phyloP scores from a whole-genome alignment of 2,888 invertebrate species.

The Acanthosepion lycidas region DNA sequence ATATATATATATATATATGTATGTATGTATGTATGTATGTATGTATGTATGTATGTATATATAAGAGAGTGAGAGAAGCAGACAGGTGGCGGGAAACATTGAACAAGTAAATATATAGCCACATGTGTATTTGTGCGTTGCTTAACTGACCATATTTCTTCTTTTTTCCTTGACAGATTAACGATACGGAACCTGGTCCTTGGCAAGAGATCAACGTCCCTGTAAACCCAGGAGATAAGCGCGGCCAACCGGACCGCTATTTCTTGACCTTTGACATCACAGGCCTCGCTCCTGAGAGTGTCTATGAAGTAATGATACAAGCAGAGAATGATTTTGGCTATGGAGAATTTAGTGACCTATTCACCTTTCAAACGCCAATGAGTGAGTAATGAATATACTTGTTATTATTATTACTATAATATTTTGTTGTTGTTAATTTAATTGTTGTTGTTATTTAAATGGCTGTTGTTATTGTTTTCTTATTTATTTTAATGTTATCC shows the following conservation, averaged over 20 bases:
- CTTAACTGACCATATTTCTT: not conserved
- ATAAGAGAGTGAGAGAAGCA: no score
- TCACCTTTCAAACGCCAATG: slow-evolving; percentile 34
- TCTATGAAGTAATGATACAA: slow-evolving; percentile 14
- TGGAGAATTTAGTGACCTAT: slow-evolving; percentile 25
- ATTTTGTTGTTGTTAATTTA: not conserved
- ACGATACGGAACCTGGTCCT: not conserved
- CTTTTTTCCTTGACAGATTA: not conserved
- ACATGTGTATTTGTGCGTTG: not conserved
- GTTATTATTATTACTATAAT: not conserved
- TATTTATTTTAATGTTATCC: not conserved
- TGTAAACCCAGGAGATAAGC: not conserved
- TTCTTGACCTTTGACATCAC: slow-evolving; percentile 18
- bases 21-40: no score
- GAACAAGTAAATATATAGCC: not conserved
- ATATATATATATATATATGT: no score
- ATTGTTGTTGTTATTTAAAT: not conserved
- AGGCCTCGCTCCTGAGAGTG: not conserved
- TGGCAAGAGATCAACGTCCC: slow-evolving; percentile 35
- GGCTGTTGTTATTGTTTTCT: not conserved
- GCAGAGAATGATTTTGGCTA: slow-evolving; percentile 37
- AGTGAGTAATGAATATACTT: not conserved
- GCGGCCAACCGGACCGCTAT: not conserved
- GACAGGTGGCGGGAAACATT: no score
- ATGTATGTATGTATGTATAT: no score